These are phyloP conservation scores for Metopia argyrocephala DNA, from an alignment of 2,888 invertebrate species.

Conservation along the genomic window DNA sequence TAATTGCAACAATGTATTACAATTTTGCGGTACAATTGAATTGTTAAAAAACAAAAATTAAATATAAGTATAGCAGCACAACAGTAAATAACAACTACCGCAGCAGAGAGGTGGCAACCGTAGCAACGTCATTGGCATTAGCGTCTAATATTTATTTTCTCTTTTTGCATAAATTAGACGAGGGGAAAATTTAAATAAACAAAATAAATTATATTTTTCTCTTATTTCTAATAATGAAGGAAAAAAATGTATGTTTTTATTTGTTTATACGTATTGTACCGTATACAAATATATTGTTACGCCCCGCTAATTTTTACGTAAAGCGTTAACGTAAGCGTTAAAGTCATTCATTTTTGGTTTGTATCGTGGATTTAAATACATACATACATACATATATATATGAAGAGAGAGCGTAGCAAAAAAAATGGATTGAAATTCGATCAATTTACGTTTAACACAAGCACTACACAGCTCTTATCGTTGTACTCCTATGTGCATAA, in stretches of 20 bases:
- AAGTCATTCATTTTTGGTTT: constrained; percentile 28
- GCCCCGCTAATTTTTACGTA: constrained; percentile 33
- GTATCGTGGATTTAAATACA: neutral
- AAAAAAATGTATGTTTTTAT: constrained; percentile 22
- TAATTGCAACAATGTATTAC: constrained; percentile 45
- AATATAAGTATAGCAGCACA: neutral
- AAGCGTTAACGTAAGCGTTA: constrained; percentile 35
- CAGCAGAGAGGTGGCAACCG: neutral
- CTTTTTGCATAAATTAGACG: constrained; percentile 8
- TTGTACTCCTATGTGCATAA: neutral
- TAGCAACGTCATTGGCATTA: neutral
- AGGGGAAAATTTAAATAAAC: neutral
- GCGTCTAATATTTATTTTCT: constrained; percentile 36
- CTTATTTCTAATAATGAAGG: neutral
- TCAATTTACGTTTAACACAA: constrained; percentile 1
- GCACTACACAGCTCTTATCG: neutral
- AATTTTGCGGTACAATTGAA: constrained; percentile 19
- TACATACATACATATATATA: too few species aligned
- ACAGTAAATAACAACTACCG: neutral
- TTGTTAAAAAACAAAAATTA: constrained; percentile 4
- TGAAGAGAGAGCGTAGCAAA: neutral
- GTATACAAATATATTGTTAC: constrained; percentile 35
- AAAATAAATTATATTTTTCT: constrained; percentile 18
- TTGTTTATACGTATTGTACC: too few species aligned
- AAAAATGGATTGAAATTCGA: constrained; percentile 5